A percentile compares a stretch with the other conserved stretches of the same genome.
Conservation (phyloP, 2,797 vertebrate genomes). For the Pseudochromis fuscus region DNA sequence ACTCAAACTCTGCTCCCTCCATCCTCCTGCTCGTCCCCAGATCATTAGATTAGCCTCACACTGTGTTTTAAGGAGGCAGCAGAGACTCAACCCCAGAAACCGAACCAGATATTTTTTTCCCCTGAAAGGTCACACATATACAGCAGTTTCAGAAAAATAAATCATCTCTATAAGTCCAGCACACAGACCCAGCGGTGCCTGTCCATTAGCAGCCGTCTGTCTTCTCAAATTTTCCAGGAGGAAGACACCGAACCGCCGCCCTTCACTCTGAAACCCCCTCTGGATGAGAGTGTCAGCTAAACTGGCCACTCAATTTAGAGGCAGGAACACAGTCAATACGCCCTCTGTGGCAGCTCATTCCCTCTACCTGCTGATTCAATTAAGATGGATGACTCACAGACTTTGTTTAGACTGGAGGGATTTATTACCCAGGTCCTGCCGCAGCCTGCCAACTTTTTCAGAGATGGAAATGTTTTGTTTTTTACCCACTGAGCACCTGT, state of each 20-base stretch:
- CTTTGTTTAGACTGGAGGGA: slow-evolving; percentile 56
- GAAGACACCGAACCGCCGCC: slow-evolving; percentile 25
- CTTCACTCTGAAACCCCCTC: slow-evolving; percentile 33
- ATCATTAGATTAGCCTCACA: neutral
- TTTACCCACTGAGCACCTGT: slow-evolving; percentile 1
- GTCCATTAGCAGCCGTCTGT: slow-evolving; percentile 38
- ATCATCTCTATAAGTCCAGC: slow-evolving; percentile 26
- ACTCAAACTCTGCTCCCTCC: slow-evolving; percentile 1
- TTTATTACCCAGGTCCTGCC: slow-evolving; percentile 46
- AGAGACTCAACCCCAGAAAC: neutral
- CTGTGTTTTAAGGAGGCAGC: slow-evolving; percentile 12
- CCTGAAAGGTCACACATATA: neutral
- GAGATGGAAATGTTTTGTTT: slow-evolving; percentile 12
- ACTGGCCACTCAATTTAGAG: slow-evolving; percentile 54
- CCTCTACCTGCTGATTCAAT: slow-evolving; percentile 68
- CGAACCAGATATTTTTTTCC: neutral
- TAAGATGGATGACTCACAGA: slow-evolving; percentile 63
- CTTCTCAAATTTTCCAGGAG: slow-evolving; percentile 37
- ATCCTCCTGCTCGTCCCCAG: neutral
- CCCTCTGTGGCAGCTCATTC: slow-evolving; percentile 58
- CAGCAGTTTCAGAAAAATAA: slow-evolving; percentile 13
- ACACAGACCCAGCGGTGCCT: neutral
- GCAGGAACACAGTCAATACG: slow-evolving; percentile 47
- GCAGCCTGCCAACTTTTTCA: slow-evolving; percentile 28
- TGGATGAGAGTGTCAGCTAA: slow-evolving; percentile 42